These are phyloP conservation scores for Pediacus dermestoides DNA, from an alignment of 2,888 invertebrate genomes.

Conservation along the genomic window DNA sequence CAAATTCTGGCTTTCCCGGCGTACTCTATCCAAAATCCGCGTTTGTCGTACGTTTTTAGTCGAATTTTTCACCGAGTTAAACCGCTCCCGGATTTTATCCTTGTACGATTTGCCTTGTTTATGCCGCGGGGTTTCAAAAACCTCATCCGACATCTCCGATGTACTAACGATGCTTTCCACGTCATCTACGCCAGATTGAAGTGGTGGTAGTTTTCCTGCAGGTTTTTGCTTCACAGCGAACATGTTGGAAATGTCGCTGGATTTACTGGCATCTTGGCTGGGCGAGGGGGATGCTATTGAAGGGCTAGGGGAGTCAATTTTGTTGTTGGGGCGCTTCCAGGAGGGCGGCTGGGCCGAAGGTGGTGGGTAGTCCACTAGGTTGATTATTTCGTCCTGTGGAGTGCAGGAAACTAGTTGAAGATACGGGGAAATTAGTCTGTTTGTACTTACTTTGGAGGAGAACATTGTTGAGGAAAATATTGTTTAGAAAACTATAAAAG, in stretches of 20 bases:
- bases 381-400: slow-evolving; percentile 33
- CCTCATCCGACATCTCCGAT: slow-evolving; percentile 33
- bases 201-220: neutral
- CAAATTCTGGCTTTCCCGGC: slow-evolving; percentile 34
- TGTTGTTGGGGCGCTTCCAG: slow-evolving; percentile 17
- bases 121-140: slow-evolving; percentile 21
- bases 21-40: slow-evolving; percentile 33
- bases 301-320: slow-evolving; percentile 18
- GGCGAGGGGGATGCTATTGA: slow-evolving; percentile 10
- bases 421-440: too few relatives aligned
- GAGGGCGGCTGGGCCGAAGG: slow-evolving; percentile 16
- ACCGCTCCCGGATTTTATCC: slow-evolving; percentile 45
- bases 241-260: slow-evolving; percentile 20
- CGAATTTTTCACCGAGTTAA: slow-evolving; percentile 43
- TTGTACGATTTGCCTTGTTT: slow-evolving; percentile 42
- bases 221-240: slow-evolving; percentile 22
- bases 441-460: too few relatives aligned
- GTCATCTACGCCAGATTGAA: slow-evolving; percentile 11
- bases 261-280: slow-evolving; percentile 10
- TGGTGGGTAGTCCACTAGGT: slow-evolving; percentile 28
- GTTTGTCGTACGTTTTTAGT: slow-evolving; percentile 25
- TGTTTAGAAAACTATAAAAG: too few relatives aligned
- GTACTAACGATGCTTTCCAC: slow-evolving; percentile 14
- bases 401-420: too few relatives aligned
- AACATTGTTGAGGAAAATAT: too few relatives aligned